Conservation (phyloP, 2,797 vertebrate species). For the Oreochromis grahami region DNA sequence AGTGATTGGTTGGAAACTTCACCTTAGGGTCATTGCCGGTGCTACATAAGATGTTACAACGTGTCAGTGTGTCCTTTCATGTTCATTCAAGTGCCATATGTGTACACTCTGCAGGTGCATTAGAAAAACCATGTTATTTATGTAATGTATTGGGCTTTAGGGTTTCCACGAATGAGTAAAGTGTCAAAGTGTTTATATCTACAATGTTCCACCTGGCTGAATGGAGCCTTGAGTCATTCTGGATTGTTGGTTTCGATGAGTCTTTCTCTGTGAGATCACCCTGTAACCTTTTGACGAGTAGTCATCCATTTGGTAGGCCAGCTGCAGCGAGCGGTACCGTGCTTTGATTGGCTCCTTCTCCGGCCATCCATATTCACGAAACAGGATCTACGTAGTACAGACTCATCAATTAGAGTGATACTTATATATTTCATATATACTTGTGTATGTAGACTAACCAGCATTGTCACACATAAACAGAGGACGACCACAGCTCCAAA, state of each 20-base stretch:
- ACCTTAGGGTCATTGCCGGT: conserved; percentile 9
- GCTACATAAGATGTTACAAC: conserved; percentile 27
- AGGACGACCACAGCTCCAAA: conserved; percentile 75
- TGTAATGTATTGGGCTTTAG: neutral
- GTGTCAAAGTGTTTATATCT: neutral
- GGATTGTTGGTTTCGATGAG: conserved; percentile 69
- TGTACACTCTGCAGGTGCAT: neutral
- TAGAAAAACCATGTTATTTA: neutral
- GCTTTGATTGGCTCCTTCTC: conserved; percentile 61
- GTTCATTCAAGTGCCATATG: neutral
- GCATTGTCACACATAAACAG: conserved; percentile 71
- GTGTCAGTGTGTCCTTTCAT: neutral
- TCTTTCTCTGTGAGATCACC: conserved; percentile 63
- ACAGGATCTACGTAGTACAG: conserved; percentile 74
- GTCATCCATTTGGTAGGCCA: conserved; percentile 77
- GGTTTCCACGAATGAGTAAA: neutral
- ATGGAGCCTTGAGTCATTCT: conserved; percentile 43
- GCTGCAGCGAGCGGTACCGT: conserved; percentile 78
- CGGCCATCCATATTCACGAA: conserved; percentile 79
- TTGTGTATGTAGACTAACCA: conserved; percentile 68
- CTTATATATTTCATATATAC: neutral
- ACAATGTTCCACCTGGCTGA: conserved; percentile 57
- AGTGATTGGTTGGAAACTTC: conserved; percentile 2
- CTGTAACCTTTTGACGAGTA: conserved; percentile 78
- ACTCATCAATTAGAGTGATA: neutral